phyloP scores from a whole-genome alignment of 2,113 vertebrate genomes.

The Columbina picui region DNA sequence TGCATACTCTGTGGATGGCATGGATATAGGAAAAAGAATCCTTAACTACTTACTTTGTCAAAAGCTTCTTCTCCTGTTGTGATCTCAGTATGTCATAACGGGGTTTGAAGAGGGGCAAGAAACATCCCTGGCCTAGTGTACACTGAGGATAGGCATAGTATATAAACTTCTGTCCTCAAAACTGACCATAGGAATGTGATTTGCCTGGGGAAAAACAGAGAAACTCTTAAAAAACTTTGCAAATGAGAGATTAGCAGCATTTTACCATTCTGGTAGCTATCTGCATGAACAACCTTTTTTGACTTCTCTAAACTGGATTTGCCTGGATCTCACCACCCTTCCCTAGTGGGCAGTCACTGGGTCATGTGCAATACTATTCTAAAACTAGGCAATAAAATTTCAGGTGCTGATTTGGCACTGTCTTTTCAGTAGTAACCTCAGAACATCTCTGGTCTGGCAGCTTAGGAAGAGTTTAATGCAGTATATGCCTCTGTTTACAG shows the following conservation, averaged over 20 bases:
- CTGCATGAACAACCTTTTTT: background rate
- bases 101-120: background rate
- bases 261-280: background rate
- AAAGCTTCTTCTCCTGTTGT: rapidly evolving
- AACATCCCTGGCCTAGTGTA: background rate
- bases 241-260: background rate
- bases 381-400: background rate
- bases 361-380: background rate
- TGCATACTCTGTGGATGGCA: background rate
- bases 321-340: background rate
- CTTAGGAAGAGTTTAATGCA: background rate
- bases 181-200: background rate
- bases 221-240: background rate
- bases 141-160: background rate
- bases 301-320: background rate
- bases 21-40: background rate
- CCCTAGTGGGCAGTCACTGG: background rate
- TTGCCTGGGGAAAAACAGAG: background rate
- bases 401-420: background rate
- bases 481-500: background rate
- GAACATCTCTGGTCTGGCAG: background rate
- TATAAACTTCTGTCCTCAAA: background rate
- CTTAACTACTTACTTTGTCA: background rate
- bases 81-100: background rate
- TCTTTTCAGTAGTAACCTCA: background rate